Conservation (phyloP, 2,113 vertebrate genomes). For the Rhinopithecus roxellana region DNA sequence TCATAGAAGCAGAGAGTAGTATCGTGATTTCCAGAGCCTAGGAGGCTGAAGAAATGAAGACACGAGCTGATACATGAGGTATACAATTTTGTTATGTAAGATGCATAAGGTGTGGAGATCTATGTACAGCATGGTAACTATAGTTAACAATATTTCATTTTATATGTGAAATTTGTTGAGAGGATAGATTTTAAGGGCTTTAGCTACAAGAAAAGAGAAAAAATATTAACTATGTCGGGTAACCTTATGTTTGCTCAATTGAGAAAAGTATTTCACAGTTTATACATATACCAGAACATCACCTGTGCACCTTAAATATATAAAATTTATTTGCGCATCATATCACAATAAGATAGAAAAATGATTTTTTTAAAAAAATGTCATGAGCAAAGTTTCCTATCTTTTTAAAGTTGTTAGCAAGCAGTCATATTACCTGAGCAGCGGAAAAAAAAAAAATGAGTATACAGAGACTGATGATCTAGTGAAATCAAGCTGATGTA, state of each 20-base stretch:
- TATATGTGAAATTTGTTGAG: background rate
- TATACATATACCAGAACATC: no score
- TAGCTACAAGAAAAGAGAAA: background rate
- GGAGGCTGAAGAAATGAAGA: no score
- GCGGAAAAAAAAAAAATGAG: background rate
- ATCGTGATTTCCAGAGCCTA: background rate
- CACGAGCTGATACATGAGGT: no score
- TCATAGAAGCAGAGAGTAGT: background rate
- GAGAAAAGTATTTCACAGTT: background rate
- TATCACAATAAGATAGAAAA: background rate
- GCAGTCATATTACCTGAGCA: background rate
- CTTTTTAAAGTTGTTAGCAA: background rate
- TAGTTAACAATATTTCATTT: background rate
- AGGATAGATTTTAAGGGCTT: background rate
- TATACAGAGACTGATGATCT: background rate
- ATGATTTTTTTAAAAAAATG: background rate
- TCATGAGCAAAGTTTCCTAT: background rate
- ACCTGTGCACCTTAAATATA: background rate
- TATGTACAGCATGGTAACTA: background rate
- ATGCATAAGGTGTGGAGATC: background rate
- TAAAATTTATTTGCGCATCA: background rate
- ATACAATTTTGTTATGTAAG: background rate
- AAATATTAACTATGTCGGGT: no score
- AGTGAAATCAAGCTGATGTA: background rate
- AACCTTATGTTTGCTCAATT: background rate